Percentiles rank a stretch among this genome's conserved stretches.
phyloP scores from a whole-genome alignment of 2,888 invertebrate species.

The Dysmachus trigonus region DNA sequence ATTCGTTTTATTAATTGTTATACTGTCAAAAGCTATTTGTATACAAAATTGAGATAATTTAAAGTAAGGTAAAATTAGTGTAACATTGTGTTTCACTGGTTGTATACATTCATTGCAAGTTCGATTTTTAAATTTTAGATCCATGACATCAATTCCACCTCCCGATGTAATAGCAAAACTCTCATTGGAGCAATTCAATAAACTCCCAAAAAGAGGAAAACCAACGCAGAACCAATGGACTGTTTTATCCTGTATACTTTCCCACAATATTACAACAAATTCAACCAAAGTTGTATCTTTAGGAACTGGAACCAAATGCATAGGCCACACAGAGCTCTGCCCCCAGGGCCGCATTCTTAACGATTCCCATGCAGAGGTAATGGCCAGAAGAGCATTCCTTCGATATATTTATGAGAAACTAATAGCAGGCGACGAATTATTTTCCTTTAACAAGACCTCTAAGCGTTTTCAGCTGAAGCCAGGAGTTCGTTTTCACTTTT shows the following conservation, averaged over 20 bases:
- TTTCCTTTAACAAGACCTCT: constrained; percentile 56
- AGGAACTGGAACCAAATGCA: constrained; percentile 92
- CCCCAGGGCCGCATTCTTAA: constrained; percentile 76
- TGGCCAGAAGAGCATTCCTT: constrained; percentile 84
- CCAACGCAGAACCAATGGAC: constrained; percentile 84
- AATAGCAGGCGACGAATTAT: constrained; percentile 58
- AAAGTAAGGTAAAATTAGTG: not conserved
- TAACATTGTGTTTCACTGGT: not conserved
- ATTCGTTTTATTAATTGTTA: not conserved
- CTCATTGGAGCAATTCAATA: constrained; percentile 70
- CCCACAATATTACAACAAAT: constrained; percentile 62
- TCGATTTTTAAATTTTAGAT: not conserved
- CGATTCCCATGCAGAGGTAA: constrained; percentile 92
- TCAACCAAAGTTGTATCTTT: constrained; percentile 75
- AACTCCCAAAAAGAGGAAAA: constrained; percentile 82
- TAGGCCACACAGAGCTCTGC: constrained; percentile 76
- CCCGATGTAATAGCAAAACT: constrained; percentile 67
- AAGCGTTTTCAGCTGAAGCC: constrained; percentile 67
- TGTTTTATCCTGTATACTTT: constrained; percentile 77
- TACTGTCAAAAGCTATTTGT: not conserved
- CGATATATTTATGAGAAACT: constrained; percentile 78
- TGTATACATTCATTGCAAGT: not conserved
- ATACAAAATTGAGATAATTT: not conserved
- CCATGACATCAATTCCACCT: constrained; percentile 31
- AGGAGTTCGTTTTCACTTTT: constrained; percentile 79